A percentile compares a stretch with the other conserved stretches of the same genome.
Conservation (phyloP, 2,113 vertebrate species). For the Chlorodrepanis virens region DNA sequence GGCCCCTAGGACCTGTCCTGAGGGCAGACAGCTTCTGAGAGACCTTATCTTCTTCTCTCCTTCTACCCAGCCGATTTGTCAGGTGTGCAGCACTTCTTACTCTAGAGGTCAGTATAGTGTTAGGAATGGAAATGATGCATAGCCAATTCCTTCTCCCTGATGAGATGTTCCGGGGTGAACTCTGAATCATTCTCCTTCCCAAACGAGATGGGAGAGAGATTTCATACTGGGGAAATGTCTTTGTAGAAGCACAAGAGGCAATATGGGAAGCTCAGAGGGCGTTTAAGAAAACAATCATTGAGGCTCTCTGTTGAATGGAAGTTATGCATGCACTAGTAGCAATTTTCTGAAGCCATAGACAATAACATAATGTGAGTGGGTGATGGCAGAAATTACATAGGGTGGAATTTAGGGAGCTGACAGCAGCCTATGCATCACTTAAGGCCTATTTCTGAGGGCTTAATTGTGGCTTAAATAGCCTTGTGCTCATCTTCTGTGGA, state of each 20-base stretch:
- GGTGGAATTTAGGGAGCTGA: slow-evolving; percentile 39
- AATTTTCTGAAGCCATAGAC: slow-evolving; percentile 51
- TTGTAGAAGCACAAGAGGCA: slow-evolving; percentile 61
- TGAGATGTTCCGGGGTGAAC: slow-evolving; percentile 46
- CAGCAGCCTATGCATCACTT: slow-evolving; percentile 44
- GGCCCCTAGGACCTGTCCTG: background rate
- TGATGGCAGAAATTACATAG: slow-evolving; percentile 39
- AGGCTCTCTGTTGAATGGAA: slow-evolving; percentile 57
- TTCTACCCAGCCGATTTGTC: background rate
- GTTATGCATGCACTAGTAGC: slow-evolving; percentile 47
- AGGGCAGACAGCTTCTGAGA: background rate
- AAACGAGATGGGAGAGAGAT: slow-evolving; percentile 32
- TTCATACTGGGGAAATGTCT: slow-evolving; percentile 39
- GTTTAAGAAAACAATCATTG: slow-evolving; percentile 65
- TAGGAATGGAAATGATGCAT: slow-evolving; percentile 66
- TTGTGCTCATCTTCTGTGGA: background rate
- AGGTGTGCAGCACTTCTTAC: slow-evolving; percentile 43
- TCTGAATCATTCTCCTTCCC: slow-evolving; percentile 35
- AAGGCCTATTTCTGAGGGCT: slow-evolving; percentile 33
- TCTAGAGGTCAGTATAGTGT: slow-evolving; percentile 79
- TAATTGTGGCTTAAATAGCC: slow-evolving; percentile 28
- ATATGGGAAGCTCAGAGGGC: slow-evolving; percentile 51
- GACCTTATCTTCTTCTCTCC: background rate
- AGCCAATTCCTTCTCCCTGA: background rate
- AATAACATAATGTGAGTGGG: slow-evolving; percentile 46